A percentile compares a stretch with the other conserved stretches of the same genome.
Conservation (phyloP, 2,888 invertebrate species). For the Dynastes hyllus region DNA sequence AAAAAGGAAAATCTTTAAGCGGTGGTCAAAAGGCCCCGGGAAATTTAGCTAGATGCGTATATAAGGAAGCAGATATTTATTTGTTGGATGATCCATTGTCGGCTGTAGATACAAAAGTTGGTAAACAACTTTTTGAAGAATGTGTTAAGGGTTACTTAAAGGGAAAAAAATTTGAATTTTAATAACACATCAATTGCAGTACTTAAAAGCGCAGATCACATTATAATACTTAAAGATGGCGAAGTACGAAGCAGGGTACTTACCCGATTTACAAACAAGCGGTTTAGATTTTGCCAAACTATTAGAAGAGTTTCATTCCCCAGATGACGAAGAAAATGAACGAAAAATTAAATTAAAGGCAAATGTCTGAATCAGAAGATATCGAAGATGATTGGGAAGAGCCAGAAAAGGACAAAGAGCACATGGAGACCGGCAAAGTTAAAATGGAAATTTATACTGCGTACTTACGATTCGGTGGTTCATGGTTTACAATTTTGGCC, state of each 20-base stretch:
- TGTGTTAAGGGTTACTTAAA: constrained; percentile 78
- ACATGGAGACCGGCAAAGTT: constrained; percentile 64
- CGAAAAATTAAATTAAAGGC: constrained; percentile 62
- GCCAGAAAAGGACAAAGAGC: constrained; percentile 65
- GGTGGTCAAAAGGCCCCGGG: constrained; percentile 90
- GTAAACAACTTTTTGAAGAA: constrained; percentile 81
- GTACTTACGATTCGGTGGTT: constrained; percentile 67
- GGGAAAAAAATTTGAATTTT: constrained; percentile 78
- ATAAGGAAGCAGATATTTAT: constrained; percentile 85
- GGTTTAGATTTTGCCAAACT: constrained; percentile 74
- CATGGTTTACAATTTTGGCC: constrained; percentile 69
- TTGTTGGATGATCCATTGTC: constrained; percentile 88
- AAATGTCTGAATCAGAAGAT: constrained; percentile 59
- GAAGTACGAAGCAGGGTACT: constrained; percentile 71
- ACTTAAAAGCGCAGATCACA: constrained; percentile 67
- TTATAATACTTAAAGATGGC: constrained; percentile 70
- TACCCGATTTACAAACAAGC: constrained; percentile 71
- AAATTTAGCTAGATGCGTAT: constrained; percentile 85
- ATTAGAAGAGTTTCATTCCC: constrained; percentile 66
- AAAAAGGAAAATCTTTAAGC: constrained; percentile 85
- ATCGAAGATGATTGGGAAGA: constrained; percentile 66
- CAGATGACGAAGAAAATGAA: constrained; percentile 64
- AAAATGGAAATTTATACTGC: constrained; percentile 67
- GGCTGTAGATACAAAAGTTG: constrained; percentile 87
- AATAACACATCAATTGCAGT: constrained; percentile 83